Percentiles rank a stretch among this genome's conserved stretches.
Evolutionary conservation across 2,797 vertebrate species (phyloP).

Genomic region (Pipistrellus nathusii): DNA sequence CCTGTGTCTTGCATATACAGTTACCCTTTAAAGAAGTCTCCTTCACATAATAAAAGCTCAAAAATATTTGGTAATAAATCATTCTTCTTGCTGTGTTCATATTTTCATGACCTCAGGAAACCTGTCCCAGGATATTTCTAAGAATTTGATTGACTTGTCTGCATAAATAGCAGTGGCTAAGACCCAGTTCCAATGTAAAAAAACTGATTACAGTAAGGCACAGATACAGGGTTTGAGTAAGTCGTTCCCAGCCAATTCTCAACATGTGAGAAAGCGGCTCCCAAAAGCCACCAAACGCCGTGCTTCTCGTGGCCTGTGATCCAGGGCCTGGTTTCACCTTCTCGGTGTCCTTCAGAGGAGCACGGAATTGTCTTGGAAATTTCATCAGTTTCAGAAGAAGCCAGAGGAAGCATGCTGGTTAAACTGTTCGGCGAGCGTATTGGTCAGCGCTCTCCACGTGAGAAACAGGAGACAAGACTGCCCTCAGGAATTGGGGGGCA

Average conservation of each 20-base stretch:
- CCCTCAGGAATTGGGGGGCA: neutral
- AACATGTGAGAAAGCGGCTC: neutral
- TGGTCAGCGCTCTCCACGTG: neutral
- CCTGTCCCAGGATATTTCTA: neutral
- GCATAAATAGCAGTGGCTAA: neutral
- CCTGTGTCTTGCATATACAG: neutral
- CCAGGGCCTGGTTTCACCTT: neutral
- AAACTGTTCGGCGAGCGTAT: neutral
- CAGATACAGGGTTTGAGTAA: neutral
- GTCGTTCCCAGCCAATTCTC: neutral
- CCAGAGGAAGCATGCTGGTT: neutral
- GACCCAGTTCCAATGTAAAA: neutral
- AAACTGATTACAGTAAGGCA: neutral
- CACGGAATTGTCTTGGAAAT: neutral
- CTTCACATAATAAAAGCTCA: neutral
- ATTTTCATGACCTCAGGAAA: slow-evolving; percentile 31
- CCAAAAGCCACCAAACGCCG: neutral
- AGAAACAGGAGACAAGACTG: neutral
- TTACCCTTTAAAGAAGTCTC: neutral
- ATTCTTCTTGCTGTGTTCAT: neutral
- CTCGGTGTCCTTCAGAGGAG: slow-evolving; percentile 15
- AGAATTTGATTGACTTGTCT: neutral
- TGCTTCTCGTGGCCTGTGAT: neutral
- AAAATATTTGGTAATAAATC: neutral
- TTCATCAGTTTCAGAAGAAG: slow-evolving; percentile 20